Evolutionary conservation across 2,113 vertebrate genomes (phyloP).

Genomic region (Cheirogaleus medius): DNA sequence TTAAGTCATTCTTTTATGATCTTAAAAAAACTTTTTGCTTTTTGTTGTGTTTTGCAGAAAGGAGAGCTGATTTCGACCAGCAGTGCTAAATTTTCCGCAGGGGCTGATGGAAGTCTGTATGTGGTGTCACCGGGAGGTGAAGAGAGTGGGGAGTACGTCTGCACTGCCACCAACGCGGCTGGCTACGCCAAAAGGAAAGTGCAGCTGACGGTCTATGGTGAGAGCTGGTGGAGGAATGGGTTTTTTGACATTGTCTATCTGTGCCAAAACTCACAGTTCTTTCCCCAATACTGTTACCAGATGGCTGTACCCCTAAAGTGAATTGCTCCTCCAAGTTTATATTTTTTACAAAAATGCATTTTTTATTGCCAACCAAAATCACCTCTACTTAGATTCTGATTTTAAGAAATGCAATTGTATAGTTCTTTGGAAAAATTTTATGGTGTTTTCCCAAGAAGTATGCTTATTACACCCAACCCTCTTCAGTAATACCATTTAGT

Average conservation of each 20-base stretch:
- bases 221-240: background rate
- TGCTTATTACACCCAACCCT: background rate
- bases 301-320: background rate
- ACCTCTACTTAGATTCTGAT: conserved; percentile 15
- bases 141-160: conserved; percentile 94
- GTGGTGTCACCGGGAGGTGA: conserved; percentile 90
- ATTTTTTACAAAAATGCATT: background rate
- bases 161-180: conserved; percentile 93
- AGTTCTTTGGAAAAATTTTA: background rate
- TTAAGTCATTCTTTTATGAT: conserved; percentile 23
- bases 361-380: conserved; percentile 11
- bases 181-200: conserved; percentile 93
- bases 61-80: conserved; percentile 88
- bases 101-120: conserved; percentile 90
- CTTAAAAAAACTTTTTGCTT: background rate
- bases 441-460: conserved; percentile 40
- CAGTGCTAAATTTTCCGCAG: conserved; percentile 85
- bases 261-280: background rate
- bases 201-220: conserved; percentile 97
- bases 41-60: conserved; percentile 83
- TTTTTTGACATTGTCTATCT: background rate
- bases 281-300: background rate
- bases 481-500: background rate
- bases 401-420: background rate
- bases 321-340: background rate